These are phyloP conservation scores for Carlito syrichta DNA, from an alignment of 2,113 vertebrate genomes.

Conservation along the genomic window DNA sequence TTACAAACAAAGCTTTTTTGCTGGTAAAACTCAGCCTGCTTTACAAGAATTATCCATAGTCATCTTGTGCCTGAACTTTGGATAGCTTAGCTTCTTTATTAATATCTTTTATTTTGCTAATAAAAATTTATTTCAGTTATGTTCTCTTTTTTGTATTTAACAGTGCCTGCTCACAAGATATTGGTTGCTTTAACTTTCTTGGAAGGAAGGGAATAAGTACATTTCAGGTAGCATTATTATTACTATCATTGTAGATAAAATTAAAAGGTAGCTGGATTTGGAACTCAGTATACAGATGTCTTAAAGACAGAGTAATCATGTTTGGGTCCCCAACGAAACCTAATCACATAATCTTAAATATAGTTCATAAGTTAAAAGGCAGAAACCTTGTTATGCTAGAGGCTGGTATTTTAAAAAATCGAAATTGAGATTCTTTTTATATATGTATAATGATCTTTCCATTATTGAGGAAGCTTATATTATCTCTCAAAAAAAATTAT, in stretches of 20 bases:
- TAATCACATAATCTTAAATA: conserved; percentile 31
- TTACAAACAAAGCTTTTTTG: conserved; percentile 41
- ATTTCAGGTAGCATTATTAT: conserved; percentile 36
- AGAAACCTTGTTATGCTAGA: background rate
- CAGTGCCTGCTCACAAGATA: background rate
- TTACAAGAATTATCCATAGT: conserved; percentile 49
- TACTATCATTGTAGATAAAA: conserved; percentile 23
- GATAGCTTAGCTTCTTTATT: conserved; percentile 41
- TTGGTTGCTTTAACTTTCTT: conserved; percentile 52
- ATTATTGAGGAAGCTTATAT: background rate
- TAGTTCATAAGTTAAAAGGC: conserved; percentile 44
- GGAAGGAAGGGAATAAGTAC: conserved; percentile 16
- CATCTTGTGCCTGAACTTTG: conserved; percentile 34
- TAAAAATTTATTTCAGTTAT: conserved; percentile 51
- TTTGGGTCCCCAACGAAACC: background rate
- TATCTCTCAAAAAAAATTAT: background rate
- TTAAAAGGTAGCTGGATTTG: conserved; percentile 25
- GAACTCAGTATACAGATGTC: background rate
- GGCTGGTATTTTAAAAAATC: background rate
- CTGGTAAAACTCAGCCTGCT: conserved; percentile 24
- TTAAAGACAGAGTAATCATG: background rate
- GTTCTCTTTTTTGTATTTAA: conserved; percentile 52
- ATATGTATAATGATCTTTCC: background rate
- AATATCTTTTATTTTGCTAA: conserved; percentile 59
- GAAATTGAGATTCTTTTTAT: background rate